These are phyloP conservation scores for Petrocephalus schoutedeni DNA, from an alignment of 2,797 vertebrate genomes.

Conservation along the genomic window DNA sequence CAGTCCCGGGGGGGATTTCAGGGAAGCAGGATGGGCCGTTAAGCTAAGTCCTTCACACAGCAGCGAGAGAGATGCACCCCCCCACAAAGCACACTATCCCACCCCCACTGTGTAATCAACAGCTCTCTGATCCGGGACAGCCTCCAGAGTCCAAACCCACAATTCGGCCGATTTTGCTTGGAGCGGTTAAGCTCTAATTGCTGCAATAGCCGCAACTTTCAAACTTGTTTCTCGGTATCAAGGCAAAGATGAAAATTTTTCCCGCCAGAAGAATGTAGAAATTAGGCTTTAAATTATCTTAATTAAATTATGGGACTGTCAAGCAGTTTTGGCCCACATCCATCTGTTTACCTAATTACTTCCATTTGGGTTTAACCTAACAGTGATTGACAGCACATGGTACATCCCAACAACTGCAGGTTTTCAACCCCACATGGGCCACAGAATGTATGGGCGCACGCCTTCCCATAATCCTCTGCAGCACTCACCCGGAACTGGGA, in stretches of 20 bases:
- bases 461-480: neutral
- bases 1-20: slow-evolving; percentile 60
- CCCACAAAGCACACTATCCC: neutral
- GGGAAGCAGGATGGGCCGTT: slow-evolving; percentile 52
- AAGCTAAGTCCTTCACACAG: slow-evolving; percentile 53
- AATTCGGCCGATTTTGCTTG: neutral
- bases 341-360: neutral
- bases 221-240: neutral
- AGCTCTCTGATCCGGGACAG: neutral
- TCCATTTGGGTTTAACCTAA: neutral
- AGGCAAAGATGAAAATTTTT: neutral
- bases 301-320: neutral
- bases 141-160: neutral
- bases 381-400: neutral
- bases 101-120: neutral
- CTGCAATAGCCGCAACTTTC: neutral
- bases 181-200: neutral
- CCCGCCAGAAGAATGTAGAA: neutral
- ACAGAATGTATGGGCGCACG: neutral
- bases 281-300: neutral
- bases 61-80: slow-evolving; percentile 49
- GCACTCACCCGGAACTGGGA: slow-evolving; percentile 72
- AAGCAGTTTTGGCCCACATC: neutral
- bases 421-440: neutral
- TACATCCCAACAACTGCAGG: neutral